A percentile compares a stretch with the other conserved stretches of the same genome.
phyloP scores from a whole-genome alignment of 2,888 invertebrate genomes.

The Trachelus iudaicus region DNA sequence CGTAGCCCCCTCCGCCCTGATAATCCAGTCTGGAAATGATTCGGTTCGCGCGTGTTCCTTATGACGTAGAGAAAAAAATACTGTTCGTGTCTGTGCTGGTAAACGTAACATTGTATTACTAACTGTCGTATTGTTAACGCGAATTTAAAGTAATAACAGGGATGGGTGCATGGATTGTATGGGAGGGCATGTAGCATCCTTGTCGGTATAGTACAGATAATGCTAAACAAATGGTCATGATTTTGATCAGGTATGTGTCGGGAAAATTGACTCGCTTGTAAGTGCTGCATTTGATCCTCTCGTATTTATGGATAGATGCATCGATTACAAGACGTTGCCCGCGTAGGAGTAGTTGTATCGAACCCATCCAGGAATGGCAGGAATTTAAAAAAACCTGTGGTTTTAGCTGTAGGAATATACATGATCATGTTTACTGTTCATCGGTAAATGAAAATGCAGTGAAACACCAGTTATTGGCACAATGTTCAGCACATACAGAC shows the following conservation, averaged over 20 bases:
- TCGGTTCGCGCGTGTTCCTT: constrained; percentile 21
- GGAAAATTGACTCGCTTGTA: constrained; percentile 26
- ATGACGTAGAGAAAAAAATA: constrained; percentile 17
- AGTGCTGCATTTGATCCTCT: constrained; percentile 31
- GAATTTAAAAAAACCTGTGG: constrained; percentile 15
- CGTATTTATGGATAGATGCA: constrained; percentile 27
- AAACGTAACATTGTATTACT: constrained; percentile 44
- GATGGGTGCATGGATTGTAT: neutral
- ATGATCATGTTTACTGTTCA: constrained; percentile 10
- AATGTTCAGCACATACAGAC: neutral
- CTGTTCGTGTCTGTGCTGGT: constrained; percentile 55
- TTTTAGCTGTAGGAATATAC: constrained; percentile 22
- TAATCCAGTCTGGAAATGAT: constrained; percentile 29
- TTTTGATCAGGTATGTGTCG: constrained; percentile 27
- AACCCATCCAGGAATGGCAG: constrained; percentile 25
- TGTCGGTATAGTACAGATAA: constrained; percentile 33
- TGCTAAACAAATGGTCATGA: constrained; percentile 30
- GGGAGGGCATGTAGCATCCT: constrained; percentile 1
- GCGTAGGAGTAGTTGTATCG: constrained; percentile 8
- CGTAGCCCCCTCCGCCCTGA: constrained; percentile 57
- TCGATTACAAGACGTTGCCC: constrained; percentile 13
- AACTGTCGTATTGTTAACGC: constrained; percentile 34
- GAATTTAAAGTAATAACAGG: neutral
- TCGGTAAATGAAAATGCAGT: neutral
- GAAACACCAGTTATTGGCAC: neutral